Conservation (phyloP, 2,888 invertebrate species). For the Melieria omissa region DNA sequence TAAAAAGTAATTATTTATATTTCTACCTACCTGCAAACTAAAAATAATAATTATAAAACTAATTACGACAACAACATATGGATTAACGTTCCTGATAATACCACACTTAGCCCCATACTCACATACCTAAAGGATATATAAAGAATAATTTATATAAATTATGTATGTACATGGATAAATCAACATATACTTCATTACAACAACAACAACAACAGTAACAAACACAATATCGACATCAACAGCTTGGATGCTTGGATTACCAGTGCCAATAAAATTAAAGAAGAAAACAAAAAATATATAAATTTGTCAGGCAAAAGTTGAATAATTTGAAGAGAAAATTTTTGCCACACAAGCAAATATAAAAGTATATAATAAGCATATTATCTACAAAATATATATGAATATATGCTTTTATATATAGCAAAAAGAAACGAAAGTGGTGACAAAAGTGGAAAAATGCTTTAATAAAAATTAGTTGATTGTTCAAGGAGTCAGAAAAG, state of each 20-base stretch:
- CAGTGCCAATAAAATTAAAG: slow-evolving; percentile 59
- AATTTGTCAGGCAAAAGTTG: slow-evolving; percentile 17
- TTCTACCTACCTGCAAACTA: slow-evolving; percentile 44
- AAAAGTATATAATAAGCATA: too few species aligned
- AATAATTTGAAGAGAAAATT: slow-evolving; percentile 6
- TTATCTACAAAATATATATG: too few species aligned
- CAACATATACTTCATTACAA: slow-evolving; percentile 35
- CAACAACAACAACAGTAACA: slow-evolving; percentile 39
- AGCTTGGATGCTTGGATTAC: slow-evolving; percentile 59
- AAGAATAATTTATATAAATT: slow-evolving; percentile 55
- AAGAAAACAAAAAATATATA: slow-evolving; percentile 34
- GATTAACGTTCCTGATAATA: slow-evolving; percentile 63
- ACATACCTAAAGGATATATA: slow-evolving; percentile 25
- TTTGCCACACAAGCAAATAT: too few species aligned
- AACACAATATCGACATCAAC: slow-evolving; percentile 40
- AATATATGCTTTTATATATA: too few species aligned
- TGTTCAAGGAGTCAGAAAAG: too few species aligned
- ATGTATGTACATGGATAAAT: slow-evolving; percentile 40
- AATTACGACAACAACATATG: slow-evolving; percentile 53
- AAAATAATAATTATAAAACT: slow-evolving; percentile 28
- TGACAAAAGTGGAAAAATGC: too few species aligned
- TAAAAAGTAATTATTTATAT: slow-evolving; percentile 35
- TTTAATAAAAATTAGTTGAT: too few species aligned
- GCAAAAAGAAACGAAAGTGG: too few species aligned
- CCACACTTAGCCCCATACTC: slow-evolving; percentile 40